phyloP scores from a whole-genome alignment of 2,888 invertebrate species.

The Strigamia crassipes region DNA sequence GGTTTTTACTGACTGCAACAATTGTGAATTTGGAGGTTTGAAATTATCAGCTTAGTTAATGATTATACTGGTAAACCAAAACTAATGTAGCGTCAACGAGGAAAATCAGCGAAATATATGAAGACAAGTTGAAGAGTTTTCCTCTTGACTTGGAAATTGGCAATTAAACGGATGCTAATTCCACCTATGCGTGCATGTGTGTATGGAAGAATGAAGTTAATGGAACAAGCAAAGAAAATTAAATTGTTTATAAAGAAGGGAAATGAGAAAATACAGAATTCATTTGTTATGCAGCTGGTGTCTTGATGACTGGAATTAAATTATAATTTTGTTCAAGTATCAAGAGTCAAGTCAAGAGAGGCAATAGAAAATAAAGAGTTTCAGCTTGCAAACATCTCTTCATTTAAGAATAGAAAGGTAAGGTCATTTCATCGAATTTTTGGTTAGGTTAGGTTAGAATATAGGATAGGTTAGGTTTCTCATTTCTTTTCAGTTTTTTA shows the following conservation, averaged over 20 bases:
- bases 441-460: too few relatives aligned
- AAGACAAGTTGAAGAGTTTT: background rate
- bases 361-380: background rate
- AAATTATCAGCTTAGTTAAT: background rate
- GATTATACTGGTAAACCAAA: background rate
- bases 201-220: background rate
- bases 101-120: background rate
- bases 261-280: conserved; percentile 33
- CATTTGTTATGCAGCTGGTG: conserved; percentile 34
- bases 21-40: background rate
- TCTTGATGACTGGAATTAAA: conserved; percentile 29
- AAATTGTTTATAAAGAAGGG: conserved; percentile 11
- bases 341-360: background rate
- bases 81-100: background rate
- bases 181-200: background rate
- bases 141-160: conserved; percentile 8
- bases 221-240: conserved; percentile 22
- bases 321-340: conserved; percentile 22
- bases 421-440: too few relatives aligned
- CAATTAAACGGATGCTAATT: conserved; percentile 7
- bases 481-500: too few relatives aligned
- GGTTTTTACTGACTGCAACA: too few relatives aligned
- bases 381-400: background rate
- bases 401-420: too few relatives aligned
- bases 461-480: too few relatives aligned